Evolutionary conservation across 2,113 vertebrate species (phyloP), one percentile per base, ranked within the genome.

Genomic region (Pelecanoides urinatrix): DNA sequence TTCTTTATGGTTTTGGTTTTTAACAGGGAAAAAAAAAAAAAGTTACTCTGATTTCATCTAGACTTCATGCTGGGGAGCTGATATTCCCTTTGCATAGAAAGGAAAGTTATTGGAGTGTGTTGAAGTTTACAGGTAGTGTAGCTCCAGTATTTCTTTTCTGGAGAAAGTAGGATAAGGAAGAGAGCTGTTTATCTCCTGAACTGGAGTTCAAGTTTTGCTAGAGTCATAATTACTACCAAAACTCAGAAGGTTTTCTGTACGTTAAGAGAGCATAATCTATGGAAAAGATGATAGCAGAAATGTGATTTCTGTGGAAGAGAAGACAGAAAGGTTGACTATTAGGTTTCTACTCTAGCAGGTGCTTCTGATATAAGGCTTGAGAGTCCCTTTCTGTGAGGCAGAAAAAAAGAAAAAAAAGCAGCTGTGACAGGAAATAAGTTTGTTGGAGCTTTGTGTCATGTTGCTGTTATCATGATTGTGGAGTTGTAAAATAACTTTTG

Each of bases 351-450:
- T 49, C 18, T 21, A 74, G 26, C 8, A 52, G 20, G 5, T 61
- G 7, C 8, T 59, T 65, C 56, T 76, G 50, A 47, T 47, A 17
- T 6, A 63, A 38, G 9, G 9, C 25, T 59, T 76, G 8, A 66
- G 36, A 49, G 3, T 53, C 7, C 6, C 50, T 66, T 66, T 74
- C 23, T 25, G 13, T 45, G 29, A 27, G 15, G 8, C 7, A 16
- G 4, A 1, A 4, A 8, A 61, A 19, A 2, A 4, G 13, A 25
- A 2, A 19, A 29, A 53, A 53, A 59, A 23, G 1, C 4, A 71
- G 5, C 17, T 34, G 13, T 49, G 22, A 12, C 38, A 52, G 38
- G 49, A n/a, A 67, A 25, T 22, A 59, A 29, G 10, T 26, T 85
- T 32, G 3, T 23, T 86, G 36, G 30, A 59, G 13, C 2, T 67